These are phyloP conservation scores for Herpetotheres cachinnans DNA, from an alignment of 2,113 vertebrate species.

Conservation along the genomic window DNA sequence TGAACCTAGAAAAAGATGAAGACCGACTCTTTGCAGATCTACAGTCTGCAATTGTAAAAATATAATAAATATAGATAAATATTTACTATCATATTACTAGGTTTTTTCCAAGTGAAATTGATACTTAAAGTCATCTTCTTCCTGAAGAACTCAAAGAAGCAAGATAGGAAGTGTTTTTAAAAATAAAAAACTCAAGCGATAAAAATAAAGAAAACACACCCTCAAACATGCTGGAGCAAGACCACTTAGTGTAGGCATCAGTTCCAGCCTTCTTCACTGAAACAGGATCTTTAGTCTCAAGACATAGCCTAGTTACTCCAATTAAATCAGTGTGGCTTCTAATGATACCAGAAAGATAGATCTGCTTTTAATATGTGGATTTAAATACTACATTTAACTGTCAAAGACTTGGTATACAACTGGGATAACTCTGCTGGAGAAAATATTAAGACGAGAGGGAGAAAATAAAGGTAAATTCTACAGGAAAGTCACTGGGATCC, in stretches of 20 bases:
- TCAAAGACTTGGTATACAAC: background rate
- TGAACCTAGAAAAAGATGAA: conserved; percentile 11
- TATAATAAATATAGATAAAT: background rate
- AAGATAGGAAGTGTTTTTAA: background rate
- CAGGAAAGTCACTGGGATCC: background rate
- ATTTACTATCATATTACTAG: background rate
- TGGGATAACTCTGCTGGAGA: background rate
- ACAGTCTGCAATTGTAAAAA: background rate
- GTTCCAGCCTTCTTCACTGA: background rate
- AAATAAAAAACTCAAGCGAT: background rate
- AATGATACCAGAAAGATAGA: background rate
- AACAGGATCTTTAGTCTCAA: background rate
- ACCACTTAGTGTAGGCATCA: background rate
- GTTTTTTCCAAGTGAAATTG: background rate
- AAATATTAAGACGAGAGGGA: background rate
- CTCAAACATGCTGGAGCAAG: background rate
- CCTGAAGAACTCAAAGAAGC: background rate
- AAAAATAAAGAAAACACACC: conserved; percentile 5
- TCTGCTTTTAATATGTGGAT: background rate
- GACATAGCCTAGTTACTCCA: background rate
- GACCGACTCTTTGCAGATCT: background rate
- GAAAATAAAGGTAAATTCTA: background rate
- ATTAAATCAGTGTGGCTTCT: background rate
- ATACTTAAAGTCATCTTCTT: background rate
- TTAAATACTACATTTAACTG: background rate